Conservation (phyloP, 2,888 invertebrate species). For the Lapara coniferarum region DNA sequence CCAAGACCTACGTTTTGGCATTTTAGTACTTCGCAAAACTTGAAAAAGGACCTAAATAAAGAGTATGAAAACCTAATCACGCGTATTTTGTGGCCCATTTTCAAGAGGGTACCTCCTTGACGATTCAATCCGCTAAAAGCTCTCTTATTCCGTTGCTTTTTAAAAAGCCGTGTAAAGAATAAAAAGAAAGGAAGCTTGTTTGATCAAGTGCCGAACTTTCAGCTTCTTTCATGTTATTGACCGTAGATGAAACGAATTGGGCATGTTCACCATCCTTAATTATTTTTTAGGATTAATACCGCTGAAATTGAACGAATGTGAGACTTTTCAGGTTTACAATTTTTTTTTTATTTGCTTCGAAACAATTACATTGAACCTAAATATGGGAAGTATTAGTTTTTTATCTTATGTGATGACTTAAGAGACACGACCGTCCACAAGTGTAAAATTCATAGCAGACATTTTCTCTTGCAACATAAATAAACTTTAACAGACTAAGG, state of each 20-base stretch:
- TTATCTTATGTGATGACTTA: no score
- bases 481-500: no score
- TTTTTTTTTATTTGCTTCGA: no score
- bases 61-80: background rate
- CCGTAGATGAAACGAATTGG: conserved; percentile 30
- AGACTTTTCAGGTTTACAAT: background rate
- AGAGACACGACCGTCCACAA: no score
- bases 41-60: no score
- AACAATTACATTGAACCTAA: no score
- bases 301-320: background rate
- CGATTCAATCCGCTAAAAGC: conserved; percentile 65
- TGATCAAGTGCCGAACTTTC: conserved; percentile 28
- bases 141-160: conserved; percentile 40
- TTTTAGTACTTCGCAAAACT: no score
- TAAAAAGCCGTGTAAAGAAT: conserved; percentile 44
- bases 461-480: no score
- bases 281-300: conserved; percentile 4
- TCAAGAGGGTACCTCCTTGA: conserved; percentile 46
- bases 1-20: no score
- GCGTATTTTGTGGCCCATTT: conserved; percentile 30
- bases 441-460: no score
- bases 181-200: conserved; percentile 36
- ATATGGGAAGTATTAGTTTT: no score
- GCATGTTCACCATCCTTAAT: conserved; percentile 22
- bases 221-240: conserved; percentile 19